Evolutionary conservation across 2,888 invertebrate genomes (phyloP).

Genomic region (Eurytoma adleriae): DNA sequence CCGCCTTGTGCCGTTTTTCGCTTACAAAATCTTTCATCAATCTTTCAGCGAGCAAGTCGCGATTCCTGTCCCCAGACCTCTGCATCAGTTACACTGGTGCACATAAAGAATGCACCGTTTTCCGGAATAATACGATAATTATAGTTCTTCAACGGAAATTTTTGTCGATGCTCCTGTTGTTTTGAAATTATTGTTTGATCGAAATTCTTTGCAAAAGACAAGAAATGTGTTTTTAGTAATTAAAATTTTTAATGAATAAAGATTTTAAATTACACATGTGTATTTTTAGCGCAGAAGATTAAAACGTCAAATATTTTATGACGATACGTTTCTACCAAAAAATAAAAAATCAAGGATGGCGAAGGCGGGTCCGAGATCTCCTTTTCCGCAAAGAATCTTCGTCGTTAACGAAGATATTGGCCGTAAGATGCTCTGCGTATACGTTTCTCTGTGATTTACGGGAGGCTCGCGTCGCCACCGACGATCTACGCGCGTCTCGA

Average conservation of each 20-base stretch:
- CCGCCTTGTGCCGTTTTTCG: not conserved
- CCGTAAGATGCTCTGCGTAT: constrained; percentile 22
- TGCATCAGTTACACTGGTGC: no score
- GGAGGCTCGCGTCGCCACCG: constrained; percentile 8
- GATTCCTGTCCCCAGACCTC: not conserved
- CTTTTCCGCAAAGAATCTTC: not conserved
- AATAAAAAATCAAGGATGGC: not conserved
- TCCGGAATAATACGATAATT: no score
- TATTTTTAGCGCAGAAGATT: no score
- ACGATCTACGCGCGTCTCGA: no score
- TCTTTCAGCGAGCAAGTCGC: constrained; percentile 19
- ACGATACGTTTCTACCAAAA: not conserved
- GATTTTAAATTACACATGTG: no score
- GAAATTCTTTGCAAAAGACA: not conserved
- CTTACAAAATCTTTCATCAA: constrained; percentile 36
- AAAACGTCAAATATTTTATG: no score
- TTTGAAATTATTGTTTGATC: not conserved
- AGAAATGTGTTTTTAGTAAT: not conserved
- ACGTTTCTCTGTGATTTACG: constrained; percentile 16
- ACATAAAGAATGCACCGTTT: no score
- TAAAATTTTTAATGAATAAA: no score
- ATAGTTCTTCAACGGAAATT: no score
- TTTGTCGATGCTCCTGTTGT: not conserved
- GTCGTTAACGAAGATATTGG: constrained; percentile 43
- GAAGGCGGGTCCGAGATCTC: not conserved